A percentile compares a stretch with the other conserved stretches of the same genome.
Conservation (phyloP, 2,113 vertebrate genomes). For the Ciconia stormi region DNA sequence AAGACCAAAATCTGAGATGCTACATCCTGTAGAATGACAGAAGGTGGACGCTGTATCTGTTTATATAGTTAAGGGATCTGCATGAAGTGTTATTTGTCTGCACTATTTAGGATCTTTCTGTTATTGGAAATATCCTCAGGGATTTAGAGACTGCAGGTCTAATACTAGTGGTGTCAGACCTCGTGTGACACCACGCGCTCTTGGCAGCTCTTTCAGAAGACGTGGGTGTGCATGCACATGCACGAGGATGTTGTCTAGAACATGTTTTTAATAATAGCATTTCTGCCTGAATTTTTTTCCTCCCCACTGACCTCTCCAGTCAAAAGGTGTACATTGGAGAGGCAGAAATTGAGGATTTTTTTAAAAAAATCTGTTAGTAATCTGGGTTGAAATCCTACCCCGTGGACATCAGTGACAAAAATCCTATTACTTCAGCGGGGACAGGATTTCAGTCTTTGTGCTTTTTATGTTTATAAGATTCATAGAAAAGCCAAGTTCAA, state of each 20-base stretch:
- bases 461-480: constrained; percentile 36
- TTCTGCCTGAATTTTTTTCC: not conserved
- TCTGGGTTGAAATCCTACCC: constrained; percentile 3
- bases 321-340: not conserved
- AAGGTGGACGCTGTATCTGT: not conserved
- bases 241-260: not conserved
- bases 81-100: not conserved
- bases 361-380: not conserved
- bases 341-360: not conserved
- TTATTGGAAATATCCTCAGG: not conserved
- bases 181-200: accelerated
- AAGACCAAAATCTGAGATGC: not conserved
- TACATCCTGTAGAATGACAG: not conserved
- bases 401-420: constrained; percentile 27
- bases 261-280: not conserved
- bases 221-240: not conserved
- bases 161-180: not conserved
- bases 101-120: not conserved
- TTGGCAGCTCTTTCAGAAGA: not conserved
- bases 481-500: constrained; percentile 27
- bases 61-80: not conserved
- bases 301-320: not conserved
- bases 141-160: not conserved
- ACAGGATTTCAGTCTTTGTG: constrained; percentile 17
- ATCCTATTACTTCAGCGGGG: not conserved